Evolutionary conservation across 2,113 vertebrate species (phyloP).

Genomic region (Aptenodytes patagonicus): DNA sequence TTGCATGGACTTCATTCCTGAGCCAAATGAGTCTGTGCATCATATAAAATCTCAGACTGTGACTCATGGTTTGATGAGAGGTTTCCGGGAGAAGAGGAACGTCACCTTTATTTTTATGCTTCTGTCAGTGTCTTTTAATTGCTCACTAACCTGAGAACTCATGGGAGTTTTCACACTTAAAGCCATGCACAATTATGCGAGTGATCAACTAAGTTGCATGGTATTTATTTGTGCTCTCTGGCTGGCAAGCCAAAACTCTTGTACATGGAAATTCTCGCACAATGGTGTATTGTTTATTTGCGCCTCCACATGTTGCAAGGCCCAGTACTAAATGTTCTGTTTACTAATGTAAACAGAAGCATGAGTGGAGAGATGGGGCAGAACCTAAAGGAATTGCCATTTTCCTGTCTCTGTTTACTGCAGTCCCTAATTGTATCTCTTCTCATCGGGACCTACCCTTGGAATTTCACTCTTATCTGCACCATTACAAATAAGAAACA

Average conservation of each 20-base stretch:
- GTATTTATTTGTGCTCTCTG: background rate
- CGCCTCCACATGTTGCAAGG: background rate
- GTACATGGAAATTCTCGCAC: background rate
- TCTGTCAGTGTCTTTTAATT: background rate
- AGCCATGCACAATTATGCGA: background rate
- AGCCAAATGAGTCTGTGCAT: background rate
- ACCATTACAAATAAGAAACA: background rate
- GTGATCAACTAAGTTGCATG: background rate
- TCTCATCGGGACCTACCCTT: background rate
- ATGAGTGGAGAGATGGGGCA: background rate
- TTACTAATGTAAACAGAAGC: background rate
- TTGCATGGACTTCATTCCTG: background rate
- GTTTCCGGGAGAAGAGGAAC: background rate
- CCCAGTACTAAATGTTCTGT: background rate
- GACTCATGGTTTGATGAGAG: background rate
- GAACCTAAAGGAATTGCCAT: background rate
- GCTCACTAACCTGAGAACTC: background rate
- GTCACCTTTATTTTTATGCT: slow-evolving; percentile 39
- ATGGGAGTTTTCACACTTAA: background rate
- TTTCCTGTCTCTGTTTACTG: background rate
- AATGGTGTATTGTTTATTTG: background rate
- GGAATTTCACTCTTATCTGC: background rate
- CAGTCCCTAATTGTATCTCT: background rate
- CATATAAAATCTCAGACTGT: background rate
- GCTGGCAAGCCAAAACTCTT: background rate